These are phyloP conservation scores for Spea bombifrons DNA, from an alignment of 2,113 vertebrate genomes.

Conservation along the genomic window DNA sequence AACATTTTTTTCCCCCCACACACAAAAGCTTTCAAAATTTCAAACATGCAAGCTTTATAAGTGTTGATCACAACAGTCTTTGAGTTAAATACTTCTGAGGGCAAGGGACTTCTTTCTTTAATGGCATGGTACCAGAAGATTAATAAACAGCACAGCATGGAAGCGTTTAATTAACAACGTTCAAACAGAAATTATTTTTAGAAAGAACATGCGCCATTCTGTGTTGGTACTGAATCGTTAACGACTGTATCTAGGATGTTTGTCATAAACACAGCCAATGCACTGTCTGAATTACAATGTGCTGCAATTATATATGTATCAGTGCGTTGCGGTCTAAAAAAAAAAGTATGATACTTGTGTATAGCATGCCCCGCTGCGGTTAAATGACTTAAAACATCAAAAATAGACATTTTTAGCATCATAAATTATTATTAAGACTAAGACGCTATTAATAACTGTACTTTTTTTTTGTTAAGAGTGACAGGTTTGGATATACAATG, in stretches of 20 bases:
- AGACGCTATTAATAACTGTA: no score
- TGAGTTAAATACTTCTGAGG: constrained; percentile 47
- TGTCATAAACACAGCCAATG: constrained; percentile 30
- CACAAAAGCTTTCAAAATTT: constrained; percentile 22
- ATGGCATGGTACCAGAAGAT: constrained; percentile 40
- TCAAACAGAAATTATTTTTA: constrained; percentile 47
- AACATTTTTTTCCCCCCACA: constrained; percentile 13
- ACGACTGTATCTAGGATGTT: constrained; percentile 18
- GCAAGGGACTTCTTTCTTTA: constrained; percentile 40
- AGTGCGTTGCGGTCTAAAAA: not conserved
- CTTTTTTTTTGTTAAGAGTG: no score
- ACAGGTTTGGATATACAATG: no score
- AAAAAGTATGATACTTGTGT: not conserved
- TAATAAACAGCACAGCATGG: constrained; percentile 48
- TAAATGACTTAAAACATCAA: not conserved
- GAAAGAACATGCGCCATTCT: constrained; percentile 40
- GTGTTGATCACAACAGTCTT: constrained; percentile 46
- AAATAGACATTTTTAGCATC: no score
- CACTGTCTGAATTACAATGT: constrained; percentile 29
- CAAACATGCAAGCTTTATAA: constrained; percentile 34
- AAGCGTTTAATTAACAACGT: constrained; percentile 43
- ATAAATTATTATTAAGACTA: no score
- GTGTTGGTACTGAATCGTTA: constrained; percentile 31
- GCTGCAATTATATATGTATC: constrained; percentile 14
- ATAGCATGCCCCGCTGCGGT: not conserved